phyloP scores from a whole-genome alignment of 2,113 vertebrate species.

The Abramis brama region DNA sequence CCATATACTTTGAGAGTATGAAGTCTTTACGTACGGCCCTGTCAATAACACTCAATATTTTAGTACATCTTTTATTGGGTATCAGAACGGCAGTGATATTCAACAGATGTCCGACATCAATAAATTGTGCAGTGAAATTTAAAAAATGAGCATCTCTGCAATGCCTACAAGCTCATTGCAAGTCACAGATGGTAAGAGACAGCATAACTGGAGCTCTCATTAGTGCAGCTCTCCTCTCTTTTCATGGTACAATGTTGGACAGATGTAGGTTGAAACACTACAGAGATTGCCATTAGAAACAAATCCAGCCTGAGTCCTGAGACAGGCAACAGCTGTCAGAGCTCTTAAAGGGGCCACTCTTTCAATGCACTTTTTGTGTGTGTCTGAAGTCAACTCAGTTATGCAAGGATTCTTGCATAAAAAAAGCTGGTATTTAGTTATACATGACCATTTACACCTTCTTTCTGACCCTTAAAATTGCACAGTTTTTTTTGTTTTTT shows the following conservation, averaged over 20 bases:
- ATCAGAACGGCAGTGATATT: neutral
- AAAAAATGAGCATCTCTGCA: neutral
- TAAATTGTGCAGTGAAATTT: neutral
- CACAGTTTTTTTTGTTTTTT: neutral
- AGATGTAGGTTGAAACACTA: neutral
- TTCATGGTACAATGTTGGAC: neutral
- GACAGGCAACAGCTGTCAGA: conserved; percentile 13
- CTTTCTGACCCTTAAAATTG: neutral
- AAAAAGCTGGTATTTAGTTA: neutral
- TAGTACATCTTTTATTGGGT: neutral
- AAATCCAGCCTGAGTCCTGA: neutral
- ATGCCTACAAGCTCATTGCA: neutral
- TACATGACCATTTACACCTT: neutral
- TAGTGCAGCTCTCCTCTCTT: neutral
- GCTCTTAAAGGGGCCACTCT: conserved; percentile 9
- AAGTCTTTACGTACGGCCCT: conserved; percentile 73
- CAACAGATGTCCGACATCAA: neutral
- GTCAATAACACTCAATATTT: conserved; percentile 1
- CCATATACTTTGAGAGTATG: conserved; percentile 75
- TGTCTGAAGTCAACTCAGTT: neutral
- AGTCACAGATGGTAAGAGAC: neutral
- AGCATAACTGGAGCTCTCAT: conserved; percentile 3
- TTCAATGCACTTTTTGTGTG: neutral
- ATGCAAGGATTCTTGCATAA: neutral
- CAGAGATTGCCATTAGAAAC: neutral